Evolutionary conservation across 2,113 vertebrate genomes (phyloP).

Genomic region (Acinonyx jubatus): DNA sequence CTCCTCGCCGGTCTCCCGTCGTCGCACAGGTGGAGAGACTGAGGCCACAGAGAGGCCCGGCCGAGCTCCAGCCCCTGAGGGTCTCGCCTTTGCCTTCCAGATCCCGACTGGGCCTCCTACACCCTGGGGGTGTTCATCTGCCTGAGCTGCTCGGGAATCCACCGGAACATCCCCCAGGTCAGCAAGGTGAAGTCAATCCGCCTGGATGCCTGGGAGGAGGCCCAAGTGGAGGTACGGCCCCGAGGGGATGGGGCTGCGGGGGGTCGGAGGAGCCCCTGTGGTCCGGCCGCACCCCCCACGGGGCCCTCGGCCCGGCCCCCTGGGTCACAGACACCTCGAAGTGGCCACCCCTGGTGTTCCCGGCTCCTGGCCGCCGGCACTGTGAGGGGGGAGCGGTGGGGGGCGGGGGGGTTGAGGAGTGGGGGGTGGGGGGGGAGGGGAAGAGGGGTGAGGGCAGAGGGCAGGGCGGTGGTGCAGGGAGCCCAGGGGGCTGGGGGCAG

Average conservation of each 20-base stretch:
- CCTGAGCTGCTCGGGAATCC: conserved; percentile 95
- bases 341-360: neutral
- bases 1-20: no score
- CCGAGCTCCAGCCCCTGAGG: neutral
- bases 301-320: neutral
- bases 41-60: neutral
- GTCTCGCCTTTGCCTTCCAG: conserved; percentile 81
- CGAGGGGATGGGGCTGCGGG: rapidly evolving
- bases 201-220: conserved; percentile 93
- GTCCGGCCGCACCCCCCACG: neutral
- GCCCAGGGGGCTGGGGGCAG: neutral
- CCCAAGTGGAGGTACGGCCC: conserved; percentile 91
- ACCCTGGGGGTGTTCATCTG: conserved; percentile 96
- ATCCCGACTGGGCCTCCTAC: conserved; percentile 96
- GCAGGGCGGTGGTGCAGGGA: no score
- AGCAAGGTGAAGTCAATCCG: conserved; percentile 94
- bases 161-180: conserved; percentile 94
- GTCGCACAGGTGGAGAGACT: rapidly evolving
- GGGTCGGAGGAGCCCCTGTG: rapidly evolving
- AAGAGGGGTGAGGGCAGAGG: neutral
- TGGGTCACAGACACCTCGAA: neutral
- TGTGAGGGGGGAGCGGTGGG: rapidly evolving
- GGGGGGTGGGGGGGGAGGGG: neutral
- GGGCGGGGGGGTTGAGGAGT: no score
- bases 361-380: neutral